Conservation (phyloP, 2,888 invertebrate genomes). For the Dryococelus australis region DNA sequence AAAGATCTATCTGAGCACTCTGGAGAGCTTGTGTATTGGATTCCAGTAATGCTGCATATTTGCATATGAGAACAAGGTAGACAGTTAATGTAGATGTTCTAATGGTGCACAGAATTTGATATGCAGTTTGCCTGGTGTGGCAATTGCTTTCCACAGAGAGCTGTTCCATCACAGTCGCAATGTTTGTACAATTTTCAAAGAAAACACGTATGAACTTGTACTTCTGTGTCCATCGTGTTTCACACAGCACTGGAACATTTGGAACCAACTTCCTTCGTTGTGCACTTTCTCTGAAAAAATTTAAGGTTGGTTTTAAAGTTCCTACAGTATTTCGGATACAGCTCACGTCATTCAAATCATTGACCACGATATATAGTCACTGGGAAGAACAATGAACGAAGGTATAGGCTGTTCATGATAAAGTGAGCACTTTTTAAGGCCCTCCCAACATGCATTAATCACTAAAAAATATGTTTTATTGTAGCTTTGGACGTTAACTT, state of each 20-base stretch:
- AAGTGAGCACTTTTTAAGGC: too few species aligned
- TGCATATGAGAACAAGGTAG: background rate
- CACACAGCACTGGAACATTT: too few species aligned
- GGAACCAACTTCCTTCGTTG: too few species aligned
- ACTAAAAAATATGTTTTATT: too few species aligned
- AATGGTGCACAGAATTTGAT: background rate
- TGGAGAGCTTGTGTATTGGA: background rate
- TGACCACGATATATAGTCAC: conserved; percentile 48
- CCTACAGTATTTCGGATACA: conserved; percentile 48
- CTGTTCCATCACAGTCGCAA: too few species aligned
- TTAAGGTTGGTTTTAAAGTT: conserved; percentile 47
- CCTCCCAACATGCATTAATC: too few species aligned
- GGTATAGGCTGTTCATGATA: too few species aligned
- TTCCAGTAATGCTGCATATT: conserved; percentile 2
- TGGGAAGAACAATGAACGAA: conserved; percentile 48
- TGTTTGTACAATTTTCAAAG: too few species aligned
- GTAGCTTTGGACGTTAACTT: too few species aligned
- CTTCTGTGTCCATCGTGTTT: too few species aligned
- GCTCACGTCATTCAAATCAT: conserved; percentile 37
- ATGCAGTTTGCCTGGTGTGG: background rate
- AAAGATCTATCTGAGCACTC: background rate
- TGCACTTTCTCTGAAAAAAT: conserved; percentile 46
- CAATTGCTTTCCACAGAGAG: background rate
- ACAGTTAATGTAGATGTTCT: background rate
- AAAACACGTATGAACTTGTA: too few species aligned